Evolutionary conservation across 1,140 invertebrate genomes (phyloP).

Genomic region (Papilio helenus): DNA sequence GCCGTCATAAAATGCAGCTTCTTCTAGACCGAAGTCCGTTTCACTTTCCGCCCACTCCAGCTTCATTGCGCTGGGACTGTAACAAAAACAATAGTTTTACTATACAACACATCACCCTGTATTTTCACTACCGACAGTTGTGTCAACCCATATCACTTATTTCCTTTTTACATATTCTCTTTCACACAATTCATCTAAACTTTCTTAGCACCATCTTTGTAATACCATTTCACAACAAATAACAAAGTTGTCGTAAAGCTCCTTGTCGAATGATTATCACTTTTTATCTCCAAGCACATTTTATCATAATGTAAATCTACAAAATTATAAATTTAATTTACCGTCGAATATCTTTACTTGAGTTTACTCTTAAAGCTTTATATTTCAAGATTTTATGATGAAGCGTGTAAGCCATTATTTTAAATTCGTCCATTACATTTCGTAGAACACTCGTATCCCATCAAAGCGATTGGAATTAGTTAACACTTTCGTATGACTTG

Average conservation of each 20-base stretch:
- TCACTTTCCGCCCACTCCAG: slow-evolving; percentile 79
- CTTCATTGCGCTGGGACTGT: slow-evolving; percentile 80
- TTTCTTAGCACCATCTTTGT: too few relatives aligned
- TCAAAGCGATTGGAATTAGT: slow-evolving; percentile 70
- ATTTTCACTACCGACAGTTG: too few relatives aligned
- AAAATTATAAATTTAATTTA: too few relatives aligned
- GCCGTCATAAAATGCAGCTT: slow-evolving; percentile 80
- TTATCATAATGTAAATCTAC: background rate
- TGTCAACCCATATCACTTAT: too few relatives aligned
- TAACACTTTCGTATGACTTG: slow-evolving; percentile 65
- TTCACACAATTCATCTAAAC: too few relatives aligned
- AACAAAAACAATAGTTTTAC: slow-evolving; percentile 44
- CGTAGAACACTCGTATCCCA: slow-evolving; percentile 62
- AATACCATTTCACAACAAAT: too few relatives aligned
- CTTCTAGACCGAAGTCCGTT: slow-evolving; percentile 79
- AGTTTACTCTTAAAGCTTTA: background rate
- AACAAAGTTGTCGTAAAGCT: background rate
- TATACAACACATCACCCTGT: background rate
- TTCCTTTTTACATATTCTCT: background rate
- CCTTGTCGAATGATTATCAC: too few relatives aligned
- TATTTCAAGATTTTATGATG: background rate
- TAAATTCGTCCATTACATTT: slow-evolving; percentile 48
- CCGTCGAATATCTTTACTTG: background rate
- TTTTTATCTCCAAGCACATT: background rate
- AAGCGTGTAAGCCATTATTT: slow-evolving; percentile 16